Conservation (phyloP, 2,113 vertebrate genomes). For the Boulengeromyrus knoepffleri region DNA sequence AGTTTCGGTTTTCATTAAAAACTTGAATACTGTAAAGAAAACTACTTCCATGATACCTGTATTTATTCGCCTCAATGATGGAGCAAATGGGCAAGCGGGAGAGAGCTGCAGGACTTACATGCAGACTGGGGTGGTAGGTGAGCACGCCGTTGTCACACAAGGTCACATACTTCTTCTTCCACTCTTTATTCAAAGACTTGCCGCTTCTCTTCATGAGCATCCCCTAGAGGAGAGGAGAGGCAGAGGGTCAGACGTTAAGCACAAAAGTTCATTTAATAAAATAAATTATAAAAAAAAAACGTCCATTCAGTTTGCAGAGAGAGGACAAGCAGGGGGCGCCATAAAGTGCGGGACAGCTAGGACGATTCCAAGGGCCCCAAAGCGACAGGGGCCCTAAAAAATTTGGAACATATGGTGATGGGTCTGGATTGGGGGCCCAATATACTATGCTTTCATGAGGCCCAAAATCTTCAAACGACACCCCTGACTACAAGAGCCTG, state of each 20-base stretch:
- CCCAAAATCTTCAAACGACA: background rate
- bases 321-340: background rate
- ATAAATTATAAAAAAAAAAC: background rate
- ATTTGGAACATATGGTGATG: background rate
- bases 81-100: background rate
- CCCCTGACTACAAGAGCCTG: background rate
- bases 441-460: too few relatives aligned
- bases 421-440: background rate
- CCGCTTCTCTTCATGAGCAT: slow-evolving; percentile 92
- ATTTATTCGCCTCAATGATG: background rate
- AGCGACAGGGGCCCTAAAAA: background rate
- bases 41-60: background rate
- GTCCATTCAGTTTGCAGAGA: background rate
- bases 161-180: slow-evolving; percentile 98
- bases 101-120: slow-evolving; percentile 62
- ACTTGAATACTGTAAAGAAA: background rate
- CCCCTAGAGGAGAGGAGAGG: slow-evolving; percentile 59
- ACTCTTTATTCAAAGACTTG: slow-evolving; percentile 92
- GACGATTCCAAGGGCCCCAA: too few relatives aligned
- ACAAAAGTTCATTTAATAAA: background rate
- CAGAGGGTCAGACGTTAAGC: background rate
- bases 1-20: background rate
- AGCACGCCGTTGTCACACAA: slow-evolving; percentile 89
- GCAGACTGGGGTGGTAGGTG: slow-evolving; percentile 93
- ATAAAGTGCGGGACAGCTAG: background rate